Conservation (phyloP, 2,888 invertebrate genomes). For the Platycheirus albimanus region DNA sequence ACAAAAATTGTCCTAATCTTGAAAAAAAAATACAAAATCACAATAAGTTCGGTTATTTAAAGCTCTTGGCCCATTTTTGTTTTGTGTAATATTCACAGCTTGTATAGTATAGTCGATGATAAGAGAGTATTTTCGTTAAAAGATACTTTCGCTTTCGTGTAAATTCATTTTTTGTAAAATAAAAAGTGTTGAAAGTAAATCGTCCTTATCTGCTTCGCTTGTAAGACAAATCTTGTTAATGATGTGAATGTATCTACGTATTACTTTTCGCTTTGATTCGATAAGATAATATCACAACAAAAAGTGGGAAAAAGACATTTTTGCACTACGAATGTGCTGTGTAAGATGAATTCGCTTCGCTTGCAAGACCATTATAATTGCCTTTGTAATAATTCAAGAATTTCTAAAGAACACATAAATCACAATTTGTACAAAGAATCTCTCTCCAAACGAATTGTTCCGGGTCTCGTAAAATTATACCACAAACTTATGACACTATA, state of each 20-base stretch:
- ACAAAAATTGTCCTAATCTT: too few species aligned
- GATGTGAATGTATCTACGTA: neutral
- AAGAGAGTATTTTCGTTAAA: neutral
- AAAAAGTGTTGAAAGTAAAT: neutral
- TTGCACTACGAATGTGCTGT: neutral
- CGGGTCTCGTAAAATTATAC: constrained; percentile 30
- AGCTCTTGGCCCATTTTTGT: too few species aligned
- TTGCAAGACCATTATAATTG: constrained; percentile 44
- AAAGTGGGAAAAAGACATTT: neutral
- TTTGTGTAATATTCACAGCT: too few species aligned
- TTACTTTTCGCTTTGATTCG: constrained; percentile 10
- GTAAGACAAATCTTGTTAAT: neutral
- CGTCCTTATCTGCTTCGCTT: neutral
- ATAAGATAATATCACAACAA: constrained; percentile 23
- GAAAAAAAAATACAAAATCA: too few species aligned
- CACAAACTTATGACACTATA: neutral
- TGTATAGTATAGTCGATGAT: neutral
- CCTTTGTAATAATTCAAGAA: constrained; percentile 2
- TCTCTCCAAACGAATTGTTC: constrained; percentile 40
- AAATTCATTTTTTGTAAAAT: neutral
- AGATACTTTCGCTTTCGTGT: constrained; percentile 17
- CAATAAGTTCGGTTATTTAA: too few species aligned
- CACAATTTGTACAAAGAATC: constrained; percentile 35
- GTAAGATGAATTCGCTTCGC: constrained; percentile 1
- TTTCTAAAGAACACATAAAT: constrained; percentile 47